Conservation (phyloP, 1,140 invertebrate species). For the Nomia melanderi region DNA sequence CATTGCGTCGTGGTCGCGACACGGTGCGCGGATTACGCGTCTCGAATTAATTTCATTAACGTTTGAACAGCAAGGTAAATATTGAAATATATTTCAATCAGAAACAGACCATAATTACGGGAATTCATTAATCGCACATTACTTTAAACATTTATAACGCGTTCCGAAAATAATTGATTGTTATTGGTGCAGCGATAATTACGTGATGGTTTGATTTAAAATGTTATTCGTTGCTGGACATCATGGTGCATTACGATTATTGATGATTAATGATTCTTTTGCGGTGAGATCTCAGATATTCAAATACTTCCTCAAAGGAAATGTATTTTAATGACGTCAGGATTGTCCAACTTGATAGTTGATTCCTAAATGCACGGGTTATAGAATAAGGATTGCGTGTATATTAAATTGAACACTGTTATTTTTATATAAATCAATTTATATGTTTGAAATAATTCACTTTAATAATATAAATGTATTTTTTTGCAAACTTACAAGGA, state of each 20-base stretch:
- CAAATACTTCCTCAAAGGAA: too few relatives aligned
- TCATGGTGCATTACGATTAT: not conserved
- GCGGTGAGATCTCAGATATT: not conserved
- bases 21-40: slow-evolving; percentile 18
- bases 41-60: slow-evolving; percentile 45
- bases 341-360: too few relatives aligned
- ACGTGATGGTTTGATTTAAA: slow-evolving; percentile 20
- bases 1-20: not conserved
- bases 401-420: too few relatives aligned
- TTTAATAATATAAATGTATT: too few relatives aligned
- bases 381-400: too few relatives aligned
- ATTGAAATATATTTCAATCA: slow-evolving; percentile 39
- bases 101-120: slow-evolving; percentile 22
- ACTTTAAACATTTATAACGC: slow-evolving; percentile 39
- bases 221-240: not conserved
- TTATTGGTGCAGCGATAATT: slow-evolving; percentile 25
- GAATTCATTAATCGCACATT: slow-evolving; percentile 36
- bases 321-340: too few relatives aligned
- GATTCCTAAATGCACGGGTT: too few relatives aligned
- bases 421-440: too few relatives aligned
- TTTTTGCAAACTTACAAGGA: too few relatives aligned
- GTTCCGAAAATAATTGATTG: slow-evolving; percentile 39
- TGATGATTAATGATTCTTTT: not conserved
- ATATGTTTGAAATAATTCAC: too few relatives aligned
- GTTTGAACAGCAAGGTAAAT: slow-evolving; percentile 34